Conservation (phyloP, 2,797 vertebrate species). For the Jordanella pulchra region DNA sequence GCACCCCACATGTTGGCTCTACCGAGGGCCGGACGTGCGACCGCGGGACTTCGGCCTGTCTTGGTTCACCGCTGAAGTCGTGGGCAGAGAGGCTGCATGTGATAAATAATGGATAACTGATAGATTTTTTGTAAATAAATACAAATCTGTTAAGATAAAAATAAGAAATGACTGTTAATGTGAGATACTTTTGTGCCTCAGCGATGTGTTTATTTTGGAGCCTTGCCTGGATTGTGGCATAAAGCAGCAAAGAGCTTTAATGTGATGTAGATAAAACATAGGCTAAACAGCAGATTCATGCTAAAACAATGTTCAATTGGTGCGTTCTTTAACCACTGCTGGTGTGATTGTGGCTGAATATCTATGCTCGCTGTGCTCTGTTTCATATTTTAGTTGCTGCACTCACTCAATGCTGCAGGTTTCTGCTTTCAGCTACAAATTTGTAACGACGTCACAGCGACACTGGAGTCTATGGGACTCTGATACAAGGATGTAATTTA, state of each 20-base stretch:
- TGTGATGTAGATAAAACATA: slow-evolving; percentile 3
- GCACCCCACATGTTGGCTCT: slow-evolving; percentile 12
- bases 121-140: background rate
- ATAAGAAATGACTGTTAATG: background rate
- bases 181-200: slow-evolving; percentile 5
- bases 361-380: slow-evolving; percentile 13
- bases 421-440: slow-evolving; percentile 5
- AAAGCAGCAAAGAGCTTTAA: slow-evolving; percentile 9
- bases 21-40: slow-evolving; percentile 23
- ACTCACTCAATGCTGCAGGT: slow-evolving; percentile 27
- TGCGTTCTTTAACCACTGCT: slow-evolving; percentile 27
- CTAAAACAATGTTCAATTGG: slow-evolving; percentile 5
- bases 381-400: slow-evolving; percentile 24
- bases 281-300: slow-evolving; percentile 2
- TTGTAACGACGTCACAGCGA: slow-evolving; percentile 5
- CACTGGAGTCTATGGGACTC: background rate
- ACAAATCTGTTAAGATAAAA: too few species aligned
- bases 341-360: slow-evolving; percentile 23
- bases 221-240: background rate
- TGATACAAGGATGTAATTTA: background rate
- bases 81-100: background rate
- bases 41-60: slow-evolving; percentile 8
- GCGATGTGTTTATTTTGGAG: slow-evolving; percentile 15
- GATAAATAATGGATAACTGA: background rate
- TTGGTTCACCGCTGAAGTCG: slow-evolving; percentile 14